Percentiles rank a stretch among this genome's conserved stretches.
Evolutionary conservation across 2,797 vertebrate genomes (phyloP).

Genomic region (Peromyscus melanophrys): DNA sequence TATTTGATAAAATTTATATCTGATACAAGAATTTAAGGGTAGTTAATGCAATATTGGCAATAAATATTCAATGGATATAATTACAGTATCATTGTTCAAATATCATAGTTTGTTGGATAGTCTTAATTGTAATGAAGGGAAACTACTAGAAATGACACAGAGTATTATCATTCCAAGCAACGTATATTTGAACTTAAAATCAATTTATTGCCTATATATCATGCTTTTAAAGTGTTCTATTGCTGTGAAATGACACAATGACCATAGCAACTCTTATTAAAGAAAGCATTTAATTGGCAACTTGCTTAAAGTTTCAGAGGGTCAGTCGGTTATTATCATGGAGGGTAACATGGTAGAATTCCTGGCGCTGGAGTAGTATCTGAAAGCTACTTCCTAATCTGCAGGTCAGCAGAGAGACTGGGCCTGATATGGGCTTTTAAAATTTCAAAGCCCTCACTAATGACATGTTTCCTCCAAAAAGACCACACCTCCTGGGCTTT

Average conservation of each 20-base stretch:
- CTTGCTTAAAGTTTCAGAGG: neutral
- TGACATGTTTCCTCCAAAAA: neutral
- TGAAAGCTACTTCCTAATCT: too few species aligned
- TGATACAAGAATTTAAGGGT: neutral
- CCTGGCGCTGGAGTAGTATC: too few species aligned
- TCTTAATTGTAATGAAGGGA: neutral
- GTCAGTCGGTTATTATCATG: too few species aligned
- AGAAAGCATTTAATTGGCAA: neutral
- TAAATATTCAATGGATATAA: fast-evolving
- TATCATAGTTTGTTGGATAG: fast-evolving
- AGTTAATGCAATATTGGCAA: neutral
- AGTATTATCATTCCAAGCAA: neutral
- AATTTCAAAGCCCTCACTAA: neutral
- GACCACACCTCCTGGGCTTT: neutral
- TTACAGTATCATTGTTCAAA: neutral
- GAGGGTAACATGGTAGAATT: neutral
- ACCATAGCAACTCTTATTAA: neutral
- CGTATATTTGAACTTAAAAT: neutral
- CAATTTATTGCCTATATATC: neutral
- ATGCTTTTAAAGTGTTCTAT: neutral
- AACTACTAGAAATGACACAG: neutral
- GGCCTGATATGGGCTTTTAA: neutral
- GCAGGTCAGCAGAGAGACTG: neutral
- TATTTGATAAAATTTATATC: neutral
- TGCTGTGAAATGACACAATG: neutral